Evolutionary conservation across 2,888 invertebrate species (phyloP).

Genomic region (Cephus rjabovi): DNA sequence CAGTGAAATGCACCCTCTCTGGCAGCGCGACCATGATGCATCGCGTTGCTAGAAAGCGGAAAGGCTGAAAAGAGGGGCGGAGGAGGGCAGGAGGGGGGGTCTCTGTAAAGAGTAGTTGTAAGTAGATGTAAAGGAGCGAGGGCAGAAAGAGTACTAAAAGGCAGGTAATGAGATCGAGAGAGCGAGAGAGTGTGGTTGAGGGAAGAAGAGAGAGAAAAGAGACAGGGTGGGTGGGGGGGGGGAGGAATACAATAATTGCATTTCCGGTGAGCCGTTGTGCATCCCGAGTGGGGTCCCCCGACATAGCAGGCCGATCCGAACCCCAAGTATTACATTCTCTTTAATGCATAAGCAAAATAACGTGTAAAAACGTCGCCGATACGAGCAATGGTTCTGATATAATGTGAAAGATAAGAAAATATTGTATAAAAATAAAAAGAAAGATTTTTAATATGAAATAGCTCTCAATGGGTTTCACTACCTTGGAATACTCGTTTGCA

Average conservation of each 20-base stretch:
- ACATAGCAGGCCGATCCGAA: constrained; percentile 25
- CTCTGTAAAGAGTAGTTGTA: background rate
- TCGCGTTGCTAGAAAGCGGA: background rate
- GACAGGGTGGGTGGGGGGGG: constrained; percentile 16
- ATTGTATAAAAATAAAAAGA: background rate
- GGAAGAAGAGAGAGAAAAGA: constrained; percentile 22
- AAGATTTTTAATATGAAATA: background rate
- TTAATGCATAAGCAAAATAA: background rate
- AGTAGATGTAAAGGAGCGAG: background rate
- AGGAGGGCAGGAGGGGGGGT: too few species aligned
- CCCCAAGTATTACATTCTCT: constrained; percentile 17
- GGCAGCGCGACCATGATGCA: background rate
- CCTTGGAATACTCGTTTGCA: background rate
- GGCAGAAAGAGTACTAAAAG: background rate
- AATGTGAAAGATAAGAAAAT: background rate
- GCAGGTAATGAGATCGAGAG: constrained; percentile 14
- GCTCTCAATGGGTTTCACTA: background rate
- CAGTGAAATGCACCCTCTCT: background rate
- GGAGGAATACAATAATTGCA: constrained; percentile 41
- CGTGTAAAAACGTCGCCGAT: background rate
- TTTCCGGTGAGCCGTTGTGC: constrained; percentile 36
- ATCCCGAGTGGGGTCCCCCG: constrained; percentile 31
- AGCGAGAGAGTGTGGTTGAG: constrained; percentile 24
- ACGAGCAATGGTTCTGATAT: background rate
- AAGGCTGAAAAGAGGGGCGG: background rate